Conservation (phyloP, 2,113 vertebrate species). For the Gadus chalcogrammus region DNA sequence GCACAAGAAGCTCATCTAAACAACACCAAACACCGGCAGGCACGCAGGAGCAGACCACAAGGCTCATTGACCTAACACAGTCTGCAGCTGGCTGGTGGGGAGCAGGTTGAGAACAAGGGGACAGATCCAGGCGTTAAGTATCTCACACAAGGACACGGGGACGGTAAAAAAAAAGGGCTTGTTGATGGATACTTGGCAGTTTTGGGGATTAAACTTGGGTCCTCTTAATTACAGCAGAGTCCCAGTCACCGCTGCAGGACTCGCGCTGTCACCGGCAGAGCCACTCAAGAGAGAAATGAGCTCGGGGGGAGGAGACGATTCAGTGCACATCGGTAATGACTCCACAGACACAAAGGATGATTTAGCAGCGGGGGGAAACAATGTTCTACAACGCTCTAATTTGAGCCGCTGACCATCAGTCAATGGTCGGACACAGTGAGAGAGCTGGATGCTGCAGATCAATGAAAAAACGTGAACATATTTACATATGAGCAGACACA, state of each 20-base stretch:
- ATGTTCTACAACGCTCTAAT: slow-evolving; percentile 32
- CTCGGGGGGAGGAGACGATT: not conserved
- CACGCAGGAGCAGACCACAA: too few species aligned
- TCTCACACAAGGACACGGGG: not conserved
- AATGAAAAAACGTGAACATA: not conserved
- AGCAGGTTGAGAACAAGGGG: too few species aligned
- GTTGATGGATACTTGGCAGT: not conserved
- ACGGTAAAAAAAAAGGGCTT: not conserved
- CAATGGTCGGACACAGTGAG: not conserved
- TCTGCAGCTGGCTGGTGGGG: too few species aligned
- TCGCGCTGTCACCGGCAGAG: not conserved
- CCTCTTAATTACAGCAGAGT: not conserved
- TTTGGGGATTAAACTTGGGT: too few species aligned
- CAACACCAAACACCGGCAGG: too few species aligned
- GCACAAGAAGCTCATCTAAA: too few species aligned
- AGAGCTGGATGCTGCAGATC: too few species aligned
- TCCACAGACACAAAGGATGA: slow-evolving; percentile 38
- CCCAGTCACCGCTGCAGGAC: too few species aligned
- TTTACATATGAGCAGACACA: not conserved
- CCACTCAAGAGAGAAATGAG: slow-evolving; percentile 13
- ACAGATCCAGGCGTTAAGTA: too few species aligned
- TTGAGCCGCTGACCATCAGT: slow-evolving; percentile 15
- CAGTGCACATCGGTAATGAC: slow-evolving; percentile 9
- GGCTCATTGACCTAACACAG: too few species aligned
- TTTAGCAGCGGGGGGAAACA: slow-evolving; percentile 20